Evolutionary conservation across 30 jellyfish, hydroid and myxozoan species (phyloP), one percentile per base, ranked within the genome.

Genomic region (Sanderia malayensis): DNA sequence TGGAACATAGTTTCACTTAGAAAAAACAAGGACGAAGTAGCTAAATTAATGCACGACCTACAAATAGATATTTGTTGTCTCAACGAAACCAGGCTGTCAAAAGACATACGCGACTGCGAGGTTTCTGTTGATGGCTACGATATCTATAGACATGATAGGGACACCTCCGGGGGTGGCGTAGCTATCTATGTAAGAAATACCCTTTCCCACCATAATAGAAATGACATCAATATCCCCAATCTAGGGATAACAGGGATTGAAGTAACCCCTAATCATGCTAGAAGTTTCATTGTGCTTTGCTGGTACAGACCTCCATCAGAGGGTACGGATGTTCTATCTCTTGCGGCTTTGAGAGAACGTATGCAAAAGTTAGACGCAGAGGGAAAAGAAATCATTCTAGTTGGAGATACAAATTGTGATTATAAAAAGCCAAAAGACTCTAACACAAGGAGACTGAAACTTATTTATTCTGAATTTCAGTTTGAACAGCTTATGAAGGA

Each of bases 1-100:
- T 29, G 41, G 67, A 69, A 69, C 72, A 71, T 69, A 44, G 81
- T 69, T 8, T 37, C 81, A 69, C 69, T 69, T 41, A 44, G 69
- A 41, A 69, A 69, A 47, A 70, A 69, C 72, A 44, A 47, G 67
- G 31, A 22, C 7, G 74, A 69, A 69, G 69, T 69, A 41, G 73
- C 37, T 7, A 4, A 20, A 20, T 20, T 34, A 47, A 8, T 69
- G 46, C 67, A 47, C 81, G 81, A 69, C 46, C 37, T 15, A 24
- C 45, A 44, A 47, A 34, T 69, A 13, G 69, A 69, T 0, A 45
- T 69, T 45, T 46, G 41, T 44, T 70, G 81, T 55, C 81, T 69
- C 46, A 69, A 37, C 45, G 81, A 69, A 69, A n/a, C 81, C 46
- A 69, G 81, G 45, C 49, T 69, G 69, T 44, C 46, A 0, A 69